Conservation (phyloP, 2,113 vertebrate species). For the Megalops atlanticus region DNA sequence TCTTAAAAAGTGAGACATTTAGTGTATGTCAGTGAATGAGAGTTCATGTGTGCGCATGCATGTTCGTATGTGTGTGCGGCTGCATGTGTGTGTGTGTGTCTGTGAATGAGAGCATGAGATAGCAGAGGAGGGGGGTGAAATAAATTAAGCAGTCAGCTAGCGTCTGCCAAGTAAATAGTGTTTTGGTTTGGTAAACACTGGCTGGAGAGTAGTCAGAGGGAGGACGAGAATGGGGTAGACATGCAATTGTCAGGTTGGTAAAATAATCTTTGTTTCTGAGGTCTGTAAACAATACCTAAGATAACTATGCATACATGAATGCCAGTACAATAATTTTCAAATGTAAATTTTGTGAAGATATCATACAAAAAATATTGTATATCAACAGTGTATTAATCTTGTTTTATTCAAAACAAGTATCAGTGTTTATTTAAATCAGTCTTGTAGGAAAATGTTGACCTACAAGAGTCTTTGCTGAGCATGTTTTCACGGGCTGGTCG, state of each 20-base stretch:
- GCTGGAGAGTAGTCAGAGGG: neutral
- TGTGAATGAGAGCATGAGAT: neutral
- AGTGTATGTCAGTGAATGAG: neutral
- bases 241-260: constrained; percentile 21
- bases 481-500: neutral
- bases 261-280: neutral
- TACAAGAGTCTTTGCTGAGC: neutral
- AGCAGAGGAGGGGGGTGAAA: neutral
- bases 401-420: neutral
- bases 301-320: neutral
- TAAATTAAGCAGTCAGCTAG: constrained; percentile 4
- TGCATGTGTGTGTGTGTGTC: neutral
- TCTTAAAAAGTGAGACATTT: neutral
- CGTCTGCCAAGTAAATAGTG: neutral
- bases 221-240: neutral
- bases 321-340: neutral
- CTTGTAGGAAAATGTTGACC: neutral
- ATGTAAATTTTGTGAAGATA: neutral
- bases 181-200: constrained; percentile 7
- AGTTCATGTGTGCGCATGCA: neutral
- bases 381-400: neutral
- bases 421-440: neutral
- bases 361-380: neutral
- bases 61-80: neutral
- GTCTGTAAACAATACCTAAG: constrained; percentile 1